Evolutionary conservation across 2,888 invertebrate genomes (phyloP).

Genomic region (Caenorhabditis sulstoni): DNA sequence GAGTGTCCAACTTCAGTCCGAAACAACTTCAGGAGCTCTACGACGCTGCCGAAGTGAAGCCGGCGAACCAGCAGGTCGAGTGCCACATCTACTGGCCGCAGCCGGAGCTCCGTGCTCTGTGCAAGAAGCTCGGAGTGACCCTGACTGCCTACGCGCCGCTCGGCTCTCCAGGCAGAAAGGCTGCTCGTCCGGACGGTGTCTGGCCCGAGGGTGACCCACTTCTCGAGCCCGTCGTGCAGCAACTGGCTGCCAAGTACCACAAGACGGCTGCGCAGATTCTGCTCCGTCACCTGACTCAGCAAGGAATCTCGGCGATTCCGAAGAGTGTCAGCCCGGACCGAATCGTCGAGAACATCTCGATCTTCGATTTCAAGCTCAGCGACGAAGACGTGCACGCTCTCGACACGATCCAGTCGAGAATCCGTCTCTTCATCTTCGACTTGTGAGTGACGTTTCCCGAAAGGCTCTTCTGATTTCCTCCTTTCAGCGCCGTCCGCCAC

Average conservation of each 20-base stretch:
- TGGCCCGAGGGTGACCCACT: slow-evolving; percentile 69
- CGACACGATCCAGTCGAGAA: slow-evolving; percentile 51
- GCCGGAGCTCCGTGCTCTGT: slow-evolving; percentile 84
- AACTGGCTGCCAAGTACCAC: slow-evolving; percentile 65
- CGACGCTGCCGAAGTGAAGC: slow-evolving; percentile 75
- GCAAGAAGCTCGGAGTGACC: slow-evolving; percentile 85
- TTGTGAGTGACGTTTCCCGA: slow-evolving; percentile 51
- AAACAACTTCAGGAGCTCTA: slow-evolving; percentile 76
- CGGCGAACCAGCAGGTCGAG: slow-evolving; percentile 84
- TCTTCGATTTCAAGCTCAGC: slow-evolving; percentile 71
- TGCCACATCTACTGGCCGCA: slow-evolving; percentile 89
- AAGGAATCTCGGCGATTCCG: slow-evolving; percentile 70
- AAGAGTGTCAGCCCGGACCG: slow-evolving; percentile 68
- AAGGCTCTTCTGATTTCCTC: not conserved
- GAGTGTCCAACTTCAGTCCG: slow-evolving; percentile 76
- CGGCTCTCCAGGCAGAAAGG: slow-evolving; percentile 71
- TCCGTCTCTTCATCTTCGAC: slow-evolving; percentile 64
- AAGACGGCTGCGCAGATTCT: slow-evolving; percentile 72
- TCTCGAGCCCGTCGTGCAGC: slow-evolving; percentile 60
- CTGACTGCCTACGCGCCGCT: slow-evolving; percentile 71
- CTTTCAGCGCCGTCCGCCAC: slow-evolving; percentile 59
- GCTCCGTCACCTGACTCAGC: slow-evolving; percentile 70
- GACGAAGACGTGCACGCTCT: slow-evolving; percentile 68
- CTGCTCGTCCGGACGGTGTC: slow-evolving; percentile 67
- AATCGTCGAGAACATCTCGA: slow-evolving; percentile 70